Percentiles rank a stretch among this genome's conserved stretches.
These are phyloP conservation scores for Mimas tiliae DNA, from an alignment of 2,888 invertebrate genomes.

Conservation along the genomic window DNA sequence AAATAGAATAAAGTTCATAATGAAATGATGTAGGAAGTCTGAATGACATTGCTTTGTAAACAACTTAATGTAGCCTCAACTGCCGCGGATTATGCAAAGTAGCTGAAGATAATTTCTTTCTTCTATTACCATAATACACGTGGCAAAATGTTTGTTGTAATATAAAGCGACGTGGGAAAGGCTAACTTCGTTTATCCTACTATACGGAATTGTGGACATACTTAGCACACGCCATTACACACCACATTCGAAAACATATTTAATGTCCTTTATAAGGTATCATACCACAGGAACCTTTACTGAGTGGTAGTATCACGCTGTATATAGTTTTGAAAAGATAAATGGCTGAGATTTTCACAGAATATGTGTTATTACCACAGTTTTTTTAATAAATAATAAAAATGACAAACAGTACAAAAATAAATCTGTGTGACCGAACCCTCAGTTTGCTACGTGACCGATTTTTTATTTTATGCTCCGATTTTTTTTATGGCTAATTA, in stretches of 20 bases:
- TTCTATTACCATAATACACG: constrained; percentile 74
- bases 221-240: not conserved
- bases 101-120: constrained; percentile 65
- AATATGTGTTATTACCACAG: too few relatives aligned
- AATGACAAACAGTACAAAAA: too few relatives aligned
- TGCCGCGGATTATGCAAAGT: constrained; percentile 73
- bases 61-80: constrained; percentile 21
- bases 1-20: not conserved
- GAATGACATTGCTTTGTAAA: constrained; percentile 26
- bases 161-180: constrained; percentile 74
- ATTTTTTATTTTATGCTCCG: too few relatives aligned
- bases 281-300: not conserved
- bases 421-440: too few relatives aligned
- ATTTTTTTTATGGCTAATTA: too few relatives aligned
- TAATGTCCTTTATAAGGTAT: too few relatives aligned
- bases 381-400: too few relatives aligned
- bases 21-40: not conserved
- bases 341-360: too few relatives aligned
- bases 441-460: too few relatives aligned
- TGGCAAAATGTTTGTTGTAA: constrained; percentile 68
- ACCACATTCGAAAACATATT: not conserved
- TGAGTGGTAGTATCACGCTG: too few relatives aligned
- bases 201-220: not conserved
- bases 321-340: too few relatives aligned
- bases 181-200: constrained; percentile 44